Evolutionary conservation across 2,888 invertebrate species (phyloP).

Genomic region (Scrobipalpa costella): DNA sequence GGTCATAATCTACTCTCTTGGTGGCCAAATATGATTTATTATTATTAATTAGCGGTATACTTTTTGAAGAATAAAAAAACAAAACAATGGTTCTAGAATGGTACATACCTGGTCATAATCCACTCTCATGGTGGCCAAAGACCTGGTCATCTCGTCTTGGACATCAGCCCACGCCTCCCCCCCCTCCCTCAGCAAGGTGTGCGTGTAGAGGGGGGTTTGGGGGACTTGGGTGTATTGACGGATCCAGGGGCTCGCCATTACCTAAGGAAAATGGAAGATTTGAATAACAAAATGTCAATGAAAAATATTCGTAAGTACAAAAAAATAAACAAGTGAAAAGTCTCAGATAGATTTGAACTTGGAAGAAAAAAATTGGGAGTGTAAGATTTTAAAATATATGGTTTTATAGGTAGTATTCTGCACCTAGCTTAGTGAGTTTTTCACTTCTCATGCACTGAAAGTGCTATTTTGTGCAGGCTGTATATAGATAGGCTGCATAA

Average conservation of each 20-base stretch:
- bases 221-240: conserved; percentile 91
- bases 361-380: too few species aligned
- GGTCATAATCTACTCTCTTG: background rate
- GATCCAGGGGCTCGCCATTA: conserved; percentile 75
- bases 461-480: too few species aligned
- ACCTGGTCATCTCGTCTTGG: conserved; percentile 99
- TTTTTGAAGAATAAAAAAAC: background rate
- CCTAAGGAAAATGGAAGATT: conserved; percentile 46
- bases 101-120: conserved; percentile 92
- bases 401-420: too few species aligned
- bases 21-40: background rate
- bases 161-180: conserved; percentile 98
- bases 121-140: conserved; percentile 98
- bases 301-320: background rate
- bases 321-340: too few species aligned
- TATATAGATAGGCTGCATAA: too few species aligned
- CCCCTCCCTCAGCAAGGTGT: conserved; percentile 93
- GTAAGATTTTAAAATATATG: too few species aligned
- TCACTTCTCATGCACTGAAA: too few species aligned
- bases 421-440: too few species aligned
- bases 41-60: too few species aligned
- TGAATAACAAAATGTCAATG: background rate
- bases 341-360: background rate
- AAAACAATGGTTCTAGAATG: background rate
- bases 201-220: conserved; percentile 96